phyloP scores from a whole-genome alignment of 2,797 vertebrate species.

The Hirundo rustica region DNA sequence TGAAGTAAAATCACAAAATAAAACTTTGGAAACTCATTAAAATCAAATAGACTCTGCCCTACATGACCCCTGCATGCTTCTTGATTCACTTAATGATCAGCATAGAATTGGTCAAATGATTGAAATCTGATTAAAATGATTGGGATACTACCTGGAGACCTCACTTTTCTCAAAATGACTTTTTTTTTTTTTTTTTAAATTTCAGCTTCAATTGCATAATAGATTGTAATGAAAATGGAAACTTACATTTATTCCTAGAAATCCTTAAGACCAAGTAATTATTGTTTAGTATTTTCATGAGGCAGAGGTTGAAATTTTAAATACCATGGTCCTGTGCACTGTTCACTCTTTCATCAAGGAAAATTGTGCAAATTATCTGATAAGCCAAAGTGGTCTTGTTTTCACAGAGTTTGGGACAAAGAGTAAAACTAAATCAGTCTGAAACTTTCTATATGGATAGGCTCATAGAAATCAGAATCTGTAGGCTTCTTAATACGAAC shows the following conservation, averaged over 20 bases:
- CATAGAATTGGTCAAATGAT: neutral
- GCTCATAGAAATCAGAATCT: neutral
- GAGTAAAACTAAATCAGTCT: neutral
- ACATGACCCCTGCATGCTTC: neutral
- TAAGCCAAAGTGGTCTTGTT: neutral
- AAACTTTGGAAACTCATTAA: neutral
- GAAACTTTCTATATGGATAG: neutral
- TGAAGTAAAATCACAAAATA: neutral
- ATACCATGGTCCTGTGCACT: neutral
- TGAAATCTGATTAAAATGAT: neutral
- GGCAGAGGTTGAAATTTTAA: neutral
- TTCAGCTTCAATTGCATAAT: neutral
- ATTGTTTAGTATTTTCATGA: neutral
- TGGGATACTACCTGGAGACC: neutral
- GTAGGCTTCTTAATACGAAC: neutral
- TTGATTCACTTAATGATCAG: neutral
- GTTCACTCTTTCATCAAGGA: neutral
- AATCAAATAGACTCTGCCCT: neutral
- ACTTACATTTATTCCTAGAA: conserved; percentile 8
- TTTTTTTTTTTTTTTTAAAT: neutral
- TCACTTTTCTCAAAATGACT: neutral
- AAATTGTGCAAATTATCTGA: neutral
- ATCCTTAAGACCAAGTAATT: neutral
- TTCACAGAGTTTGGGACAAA: neutral
- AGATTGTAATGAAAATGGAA: neutral